Percentiles rank a stretch among this genome's conserved stretches.
Conservation (phyloP, 2,888 invertebrate genomes). For the Frankliniella intonsa region DNA sequence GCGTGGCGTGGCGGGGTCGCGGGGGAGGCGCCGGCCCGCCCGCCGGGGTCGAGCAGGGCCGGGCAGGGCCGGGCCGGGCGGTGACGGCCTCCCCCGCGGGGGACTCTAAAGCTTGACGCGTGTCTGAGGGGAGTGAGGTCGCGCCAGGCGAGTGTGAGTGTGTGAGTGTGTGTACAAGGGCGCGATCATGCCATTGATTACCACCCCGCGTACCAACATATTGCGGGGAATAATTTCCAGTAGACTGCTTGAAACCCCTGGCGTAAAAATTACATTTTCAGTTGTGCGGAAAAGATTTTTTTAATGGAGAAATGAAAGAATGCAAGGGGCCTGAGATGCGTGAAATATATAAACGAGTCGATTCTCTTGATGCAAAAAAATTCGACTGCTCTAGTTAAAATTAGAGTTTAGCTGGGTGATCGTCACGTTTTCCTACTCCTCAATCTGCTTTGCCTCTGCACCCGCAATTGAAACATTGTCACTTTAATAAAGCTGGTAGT, state of each 20-base stretch:
- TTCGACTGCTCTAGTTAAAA: too few relatives aligned
- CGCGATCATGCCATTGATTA: too few relatives aligned
- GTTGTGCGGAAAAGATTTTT: too few relatives aligned
- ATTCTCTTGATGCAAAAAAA: too few relatives aligned
- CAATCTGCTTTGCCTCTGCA: neutral
- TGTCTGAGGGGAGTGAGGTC: conserved; percentile 32
- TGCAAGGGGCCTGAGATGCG: too few relatives aligned
- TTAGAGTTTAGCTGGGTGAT: too few relatives aligned
- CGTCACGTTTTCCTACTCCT: neutral
- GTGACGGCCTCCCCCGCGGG: conserved; percentile 29
- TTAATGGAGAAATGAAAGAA: too few relatives aligned
- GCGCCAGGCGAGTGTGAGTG: conserved; percentile 36
- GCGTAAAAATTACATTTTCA: too few relatives aligned
- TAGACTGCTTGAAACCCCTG: too few relatives aligned
- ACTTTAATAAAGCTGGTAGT: conserved; percentile 24
- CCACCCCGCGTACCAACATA: too few relatives aligned
- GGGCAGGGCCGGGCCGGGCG: neutral
- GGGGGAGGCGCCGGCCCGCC: neutral
- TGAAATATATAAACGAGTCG: too few relatives aligned
- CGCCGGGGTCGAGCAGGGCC: neutral
- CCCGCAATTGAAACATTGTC: conserved; percentile 20
- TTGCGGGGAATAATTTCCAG: too few relatives aligned
- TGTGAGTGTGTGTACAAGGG: conserved; percentile 36
- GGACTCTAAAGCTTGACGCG: conserved; percentile 31
- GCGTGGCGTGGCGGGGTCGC: conserved; percentile 21